A percentile compares a stretch with the other conserved stretches of the same genome.
These are phyloP conservation scores for Euschistus heros DNA, from an alignment of 1,140 invertebrate genomes.

Conservation along the genomic window DNA sequence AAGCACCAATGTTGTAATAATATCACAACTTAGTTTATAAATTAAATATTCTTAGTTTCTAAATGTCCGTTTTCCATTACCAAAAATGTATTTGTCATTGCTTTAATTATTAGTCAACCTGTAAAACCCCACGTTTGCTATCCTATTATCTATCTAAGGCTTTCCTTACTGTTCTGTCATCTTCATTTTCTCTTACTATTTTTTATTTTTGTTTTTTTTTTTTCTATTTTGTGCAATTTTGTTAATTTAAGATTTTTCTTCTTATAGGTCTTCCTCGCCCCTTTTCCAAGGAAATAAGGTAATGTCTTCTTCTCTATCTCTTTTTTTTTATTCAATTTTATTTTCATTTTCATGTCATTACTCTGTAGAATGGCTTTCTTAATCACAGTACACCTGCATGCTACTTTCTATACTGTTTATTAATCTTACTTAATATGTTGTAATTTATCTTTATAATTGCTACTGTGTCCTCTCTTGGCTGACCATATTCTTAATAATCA, in stretches of 20 bases:
- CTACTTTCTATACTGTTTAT: neutral
- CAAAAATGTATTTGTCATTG: neutral
- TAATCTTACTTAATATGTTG: too few relatives aligned
- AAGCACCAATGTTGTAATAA: too few relatives aligned
- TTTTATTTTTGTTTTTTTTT: constrained; percentile 3
- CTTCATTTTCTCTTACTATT: neutral
- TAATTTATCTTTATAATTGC: too few relatives aligned
- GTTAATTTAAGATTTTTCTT: constrained; percentile 13
- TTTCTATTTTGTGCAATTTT: neutral
- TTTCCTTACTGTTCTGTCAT: neutral
- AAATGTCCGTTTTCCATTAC: too few relatives aligned
- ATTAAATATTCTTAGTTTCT: too few relatives aligned
- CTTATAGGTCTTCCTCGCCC: constrained; percentile 15
- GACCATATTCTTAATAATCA: too few relatives aligned
- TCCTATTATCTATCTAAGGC: neutral
- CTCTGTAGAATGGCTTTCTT: neutral
- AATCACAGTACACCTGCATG: constrained; percentile 3
- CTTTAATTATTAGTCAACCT: neutral
- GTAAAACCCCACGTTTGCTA: neutral
- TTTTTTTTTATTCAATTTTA: neutral
- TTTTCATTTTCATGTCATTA: neutral
- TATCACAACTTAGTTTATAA: too few relatives aligned
- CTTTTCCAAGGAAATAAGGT: constrained; percentile 17
- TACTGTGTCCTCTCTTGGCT: too few relatives aligned
- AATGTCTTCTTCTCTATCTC: constrained; percentile 9